Conservation (phyloP, 2,113 vertebrate species). For the Corapipo altera region DNA sequence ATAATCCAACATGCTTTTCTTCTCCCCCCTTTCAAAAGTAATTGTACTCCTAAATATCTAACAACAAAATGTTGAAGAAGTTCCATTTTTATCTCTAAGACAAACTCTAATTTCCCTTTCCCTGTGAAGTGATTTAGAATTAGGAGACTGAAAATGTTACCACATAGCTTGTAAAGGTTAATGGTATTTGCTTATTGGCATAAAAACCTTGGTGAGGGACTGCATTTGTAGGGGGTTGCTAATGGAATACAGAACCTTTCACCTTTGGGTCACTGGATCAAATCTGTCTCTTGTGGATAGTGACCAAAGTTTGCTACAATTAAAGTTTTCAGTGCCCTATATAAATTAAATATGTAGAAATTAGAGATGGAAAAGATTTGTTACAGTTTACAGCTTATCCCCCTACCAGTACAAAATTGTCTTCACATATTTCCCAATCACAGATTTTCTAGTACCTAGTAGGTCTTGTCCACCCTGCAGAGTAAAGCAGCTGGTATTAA, state of each 20-base stretch:
- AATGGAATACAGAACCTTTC: conserved; percentile 29
- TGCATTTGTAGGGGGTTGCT: neutral
- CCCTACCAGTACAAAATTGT: neutral
- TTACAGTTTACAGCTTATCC: neutral
- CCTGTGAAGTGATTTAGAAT: neutral
- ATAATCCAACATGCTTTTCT: neutral
- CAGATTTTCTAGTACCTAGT: neutral
- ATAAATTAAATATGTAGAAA: conserved; percentile 25
- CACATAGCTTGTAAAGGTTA: neutral
- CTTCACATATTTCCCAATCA: neutral
- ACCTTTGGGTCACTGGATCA: conserved; percentile 34
- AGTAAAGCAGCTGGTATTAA: conserved; percentile 7
- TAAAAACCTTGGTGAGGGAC: neutral
- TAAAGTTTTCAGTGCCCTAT: neutral
- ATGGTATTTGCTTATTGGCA: neutral
- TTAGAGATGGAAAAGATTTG: neutral
- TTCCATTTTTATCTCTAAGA: neutral
- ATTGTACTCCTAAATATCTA: neutral
- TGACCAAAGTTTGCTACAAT: neutral
- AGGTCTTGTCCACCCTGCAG: neutral
- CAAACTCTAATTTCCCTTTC: neutral
- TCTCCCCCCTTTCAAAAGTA: neutral
- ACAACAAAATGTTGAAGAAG: neutral
- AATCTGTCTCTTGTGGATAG: neutral
- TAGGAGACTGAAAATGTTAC: neutral